Evolutionary conservation across 1,140 invertebrate genomes (phyloP), one percentile per base, ranked within the genome.

Genomic region (Drosophila kohkoa): DNA sequence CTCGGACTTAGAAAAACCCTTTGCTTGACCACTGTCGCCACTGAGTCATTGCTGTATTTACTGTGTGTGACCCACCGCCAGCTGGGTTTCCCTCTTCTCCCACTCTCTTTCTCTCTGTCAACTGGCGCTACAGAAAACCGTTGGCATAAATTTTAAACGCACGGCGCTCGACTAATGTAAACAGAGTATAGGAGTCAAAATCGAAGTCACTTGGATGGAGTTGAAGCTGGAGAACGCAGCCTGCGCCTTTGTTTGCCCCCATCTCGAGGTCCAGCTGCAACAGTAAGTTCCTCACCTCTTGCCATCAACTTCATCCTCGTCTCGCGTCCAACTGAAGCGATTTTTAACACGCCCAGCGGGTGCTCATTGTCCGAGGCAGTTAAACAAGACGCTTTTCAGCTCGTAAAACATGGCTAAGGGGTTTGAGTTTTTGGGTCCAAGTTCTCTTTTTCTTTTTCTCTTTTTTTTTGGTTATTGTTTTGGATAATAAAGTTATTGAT

Each of bases 351-450:
- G 74, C 83, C 49, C 83, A 88, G 83, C 83, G 77, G 85, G 83
- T 64, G 85, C 77, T 72, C 77, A 89, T 88, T 88, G 83, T 88
- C 59, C 81, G 59, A 67, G 77, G 74, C 83, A 83, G 83, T 89
- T 89, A 88, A 88, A 89, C 85, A 88, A 88, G 83, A 88, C 81
- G 83, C 83, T 88, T 88, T 88, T 88, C 83, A 88, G 83, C 83
- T 88, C 83, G 77, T 88, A 88, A 88, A 89, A 78, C 85, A 83
- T 62, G 85, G 62, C 76, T 67, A 68, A 67, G 35, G 73, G 49
- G 11, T 63, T 58, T 32, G 25, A 3, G 32, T 25, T 57, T 57
- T 58, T 28, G 60, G 25, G 25, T 59, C 3, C 38, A 8, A 25
- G 54, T 48, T 65, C 16, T 46, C 16, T 25, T 15, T 35, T 15